These are phyloP conservation scores for Donacobius atricapilla DNA, from an alignment of 2,113 vertebrate genomes.

Conservation along the genomic window DNA sequence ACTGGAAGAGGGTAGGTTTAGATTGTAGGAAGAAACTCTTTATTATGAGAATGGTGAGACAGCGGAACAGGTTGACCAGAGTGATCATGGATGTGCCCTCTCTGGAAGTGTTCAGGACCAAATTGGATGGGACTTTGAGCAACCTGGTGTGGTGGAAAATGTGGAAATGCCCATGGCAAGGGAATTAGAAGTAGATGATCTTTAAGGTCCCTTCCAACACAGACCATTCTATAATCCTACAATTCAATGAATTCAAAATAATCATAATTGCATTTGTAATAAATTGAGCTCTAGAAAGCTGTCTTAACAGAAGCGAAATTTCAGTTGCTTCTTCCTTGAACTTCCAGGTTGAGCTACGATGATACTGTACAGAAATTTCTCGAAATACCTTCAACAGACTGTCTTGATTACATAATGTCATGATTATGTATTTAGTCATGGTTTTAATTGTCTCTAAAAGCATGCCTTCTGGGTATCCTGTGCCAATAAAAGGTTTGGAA, in stretches of 20 bases:
- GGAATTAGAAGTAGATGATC: neutral
- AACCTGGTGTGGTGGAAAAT: neutral
- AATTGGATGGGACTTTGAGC: neutral
- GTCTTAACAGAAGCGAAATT: neutral
- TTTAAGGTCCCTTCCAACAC: neutral
- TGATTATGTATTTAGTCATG: neutral
- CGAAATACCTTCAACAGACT: neutral
- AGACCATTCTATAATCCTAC: neutral
- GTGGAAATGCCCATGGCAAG: neutral
- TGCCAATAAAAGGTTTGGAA: neutral
- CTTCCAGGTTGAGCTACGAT: neutral
- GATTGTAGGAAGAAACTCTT: neutral
- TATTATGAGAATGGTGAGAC: neutral
- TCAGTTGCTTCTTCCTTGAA: neutral
- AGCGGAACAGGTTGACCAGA: neutral
- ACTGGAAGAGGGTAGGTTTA: neutral
- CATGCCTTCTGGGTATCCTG: neutral
- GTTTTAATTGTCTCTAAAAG: neutral
- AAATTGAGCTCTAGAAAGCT: neutral
- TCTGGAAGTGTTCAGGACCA: neutral
- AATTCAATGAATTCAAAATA: neutral
- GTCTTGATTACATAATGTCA: neutral
- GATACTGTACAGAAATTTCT: neutral
- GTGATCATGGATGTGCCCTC: fast-evolving
- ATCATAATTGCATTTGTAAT: neutral